phyloP scores from a whole-genome alignment of 2,888 invertebrate species.

The Microctonus brassicae region DNA sequence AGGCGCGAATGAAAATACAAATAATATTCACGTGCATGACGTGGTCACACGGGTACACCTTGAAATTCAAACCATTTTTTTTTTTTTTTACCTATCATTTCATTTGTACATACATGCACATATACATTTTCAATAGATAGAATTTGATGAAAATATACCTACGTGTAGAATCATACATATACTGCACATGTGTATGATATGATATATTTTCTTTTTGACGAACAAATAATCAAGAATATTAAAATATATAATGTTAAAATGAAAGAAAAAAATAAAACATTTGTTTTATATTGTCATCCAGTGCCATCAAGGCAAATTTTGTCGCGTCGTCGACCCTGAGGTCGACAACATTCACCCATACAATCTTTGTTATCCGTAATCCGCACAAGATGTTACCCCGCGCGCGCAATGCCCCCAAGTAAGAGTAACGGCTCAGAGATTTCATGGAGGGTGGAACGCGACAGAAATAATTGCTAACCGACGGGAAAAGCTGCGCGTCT shows the following conservation, averaged over 20 bases:
- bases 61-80: neutral
- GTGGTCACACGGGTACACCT: conserved; percentile 9
- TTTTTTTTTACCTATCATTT: neutral
- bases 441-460: conserved; percentile 53
- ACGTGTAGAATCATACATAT: neutral
- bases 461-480: conserved; percentile 65
- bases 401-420: conserved; percentile 35
- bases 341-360: conserved; percentile 20
- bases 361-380: conserved; percentile 55
- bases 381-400: conserved; percentile 65
- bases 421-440: conserved; percentile 42
- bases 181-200: neutral
- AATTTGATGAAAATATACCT: too few relatives aligned
- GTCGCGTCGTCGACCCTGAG: conserved; percentile 40
- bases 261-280: conserved; percentile 43
- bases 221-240: too few relatives aligned
- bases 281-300: conserved; percentile 39
- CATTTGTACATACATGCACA: neutral
- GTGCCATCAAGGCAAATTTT: conserved; percentile 42
- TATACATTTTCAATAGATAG: neutral
- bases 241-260: too few relatives aligned
- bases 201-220: too few relatives aligned
- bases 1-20: conserved; percentile 21
- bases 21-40: conserved; percentile 25
- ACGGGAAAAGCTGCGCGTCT: conserved; percentile 54